Evolutionary conservation across 2,797 vertebrate species (phyloP).

Genomic region (Enteromius paludinosus): DNA sequence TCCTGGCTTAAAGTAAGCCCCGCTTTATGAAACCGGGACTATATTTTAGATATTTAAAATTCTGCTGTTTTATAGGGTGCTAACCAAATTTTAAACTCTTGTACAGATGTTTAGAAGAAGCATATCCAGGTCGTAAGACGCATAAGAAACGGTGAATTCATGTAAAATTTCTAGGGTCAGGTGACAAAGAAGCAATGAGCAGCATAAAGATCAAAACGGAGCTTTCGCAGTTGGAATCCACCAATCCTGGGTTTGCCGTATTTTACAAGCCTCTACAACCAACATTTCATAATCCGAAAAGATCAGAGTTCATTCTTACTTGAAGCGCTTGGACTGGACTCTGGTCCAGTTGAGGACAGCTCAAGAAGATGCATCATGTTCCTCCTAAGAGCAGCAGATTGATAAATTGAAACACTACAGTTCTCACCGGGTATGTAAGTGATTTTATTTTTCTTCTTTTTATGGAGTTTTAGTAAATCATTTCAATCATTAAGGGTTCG

Average conservation of each 20-base stretch:
- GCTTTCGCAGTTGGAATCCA: not conserved
- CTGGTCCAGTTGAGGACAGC: not conserved
- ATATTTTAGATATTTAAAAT: not conserved
- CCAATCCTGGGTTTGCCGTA: not conserved
- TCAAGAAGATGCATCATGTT: not conserved
- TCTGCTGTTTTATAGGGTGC: not conserved
- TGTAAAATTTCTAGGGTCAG: not conserved
- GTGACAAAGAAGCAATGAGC: not conserved
- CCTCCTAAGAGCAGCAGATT: not conserved
- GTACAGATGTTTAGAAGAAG: not conserved
- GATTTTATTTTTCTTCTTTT: not conserved
- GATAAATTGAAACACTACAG: not conserved
- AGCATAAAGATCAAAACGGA: not conserved
- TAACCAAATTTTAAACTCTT: not conserved
- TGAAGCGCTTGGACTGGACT: not conserved
- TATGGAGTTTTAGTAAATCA: not conserved
- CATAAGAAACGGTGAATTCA: not conserved
- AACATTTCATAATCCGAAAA: not conserved
- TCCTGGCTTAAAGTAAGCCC: no score
- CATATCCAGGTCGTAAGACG: no score
- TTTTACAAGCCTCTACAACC: slow-evolving; percentile 1
- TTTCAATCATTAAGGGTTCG: not conserved
- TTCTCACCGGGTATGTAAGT: slow-evolving; percentile 9
- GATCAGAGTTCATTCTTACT: slow-evolving; percentile 24
- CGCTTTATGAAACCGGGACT: no score